Base-by-base conservation (phyloP, 2,888 invertebrate species). In the Odontocolon sp. region DNA sequence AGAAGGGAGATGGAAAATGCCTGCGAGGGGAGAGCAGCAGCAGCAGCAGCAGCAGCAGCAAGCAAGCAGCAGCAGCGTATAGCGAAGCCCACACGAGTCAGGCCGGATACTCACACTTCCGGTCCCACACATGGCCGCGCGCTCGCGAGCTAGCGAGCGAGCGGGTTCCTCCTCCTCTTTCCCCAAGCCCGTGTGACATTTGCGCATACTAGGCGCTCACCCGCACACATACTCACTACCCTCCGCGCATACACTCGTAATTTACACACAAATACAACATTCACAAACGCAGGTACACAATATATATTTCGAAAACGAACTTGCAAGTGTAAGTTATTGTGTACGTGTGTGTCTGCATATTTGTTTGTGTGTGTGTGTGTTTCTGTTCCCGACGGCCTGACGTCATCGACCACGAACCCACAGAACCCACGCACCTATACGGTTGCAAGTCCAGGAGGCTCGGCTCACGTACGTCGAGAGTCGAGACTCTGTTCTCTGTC, bases 31-130 rank as follows among this genome's bases (percentile, higher is more conserved):
- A 54, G 45, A 64, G 69, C 42, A 59, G 26, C 16, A 11, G 8
- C 16, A 11, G 8, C 16, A 56, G 21, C 14, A 14, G 52, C 40
- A 61, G 9, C 14, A 36, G 33, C 21, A 18, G 21, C 14, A 18
- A 72, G 72, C 36, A 54, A 36, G 52, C 14, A 28, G 66, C 52
- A 40, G 52, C 50, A 33, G 63, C 63, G 16, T 36, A 45, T 33
- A 59, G 59, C 66, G 89, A 89, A 90, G 87, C 90, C 89, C 87
- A 90, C 89, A 89, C 89, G 87, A 88, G 90, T 89, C 90, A 88
- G 89, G 89, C 90, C 90, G 90, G 90, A 90, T 90, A 90, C 90
- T 90, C 89, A 83, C 83, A 88, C 90, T 90, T 90, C 90, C 90
- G 90, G 89, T 89, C 89, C 87, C 88, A 90, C 90, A 90, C 90